A percentile compares a stretch with the other conserved stretches of the same genome.
Evolutionary conservation across 2,888 invertebrate species (phyloP).

Genomic region (Laothoe populi): DNA sequence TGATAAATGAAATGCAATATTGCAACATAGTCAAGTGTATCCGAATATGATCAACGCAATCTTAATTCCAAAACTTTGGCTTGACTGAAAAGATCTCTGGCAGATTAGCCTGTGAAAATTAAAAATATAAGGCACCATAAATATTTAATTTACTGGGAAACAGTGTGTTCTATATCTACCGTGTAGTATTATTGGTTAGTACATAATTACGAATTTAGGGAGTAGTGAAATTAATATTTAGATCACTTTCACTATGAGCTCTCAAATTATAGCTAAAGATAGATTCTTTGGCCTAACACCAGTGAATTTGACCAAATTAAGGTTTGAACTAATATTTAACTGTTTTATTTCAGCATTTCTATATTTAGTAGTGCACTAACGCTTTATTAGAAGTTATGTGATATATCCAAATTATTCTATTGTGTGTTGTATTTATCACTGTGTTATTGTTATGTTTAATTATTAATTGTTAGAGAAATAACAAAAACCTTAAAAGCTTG

Average conservation of each 20-base stretch:
- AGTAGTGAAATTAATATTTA: slow-evolving; percentile 34
- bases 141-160: slow-evolving; percentile 31
- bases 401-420: slow-evolving; percentile 37
- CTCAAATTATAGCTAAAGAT: slow-evolving; percentile 5
- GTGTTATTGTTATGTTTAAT: slow-evolving; percentile 23
- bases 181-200: slow-evolving; percentile 37
- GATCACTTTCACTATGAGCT: background rate
- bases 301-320: slow-evolving; percentile 20
- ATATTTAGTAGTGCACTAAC: slow-evolving; percentile 36
- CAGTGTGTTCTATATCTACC: slow-evolving; percentile 41
- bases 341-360: slow-evolving; percentile 12
- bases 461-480: slow-evolving; percentile 5
- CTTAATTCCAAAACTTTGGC: slow-evolving; percentile 19
- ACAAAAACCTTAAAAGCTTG: background rate
- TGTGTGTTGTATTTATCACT: slow-evolving; percentile 32
- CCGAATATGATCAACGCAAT: slow-evolving; percentile 23
- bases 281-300: slow-evolving; percentile 6
- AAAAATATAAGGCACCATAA: slow-evolving; percentile 30
- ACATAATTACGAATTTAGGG: slow-evolving; percentile 31
- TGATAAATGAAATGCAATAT: background rate
- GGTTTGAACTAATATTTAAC: slow-evolving; percentile 3
- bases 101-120: slow-evolving; percentile 45
- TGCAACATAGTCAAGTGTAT: slow-evolving; percentile 10
- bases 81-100: slow-evolving; percentile 65
- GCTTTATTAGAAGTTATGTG: slow-evolving; percentile 39